Percentiles rank a stretch among this genome's conserved stretches.
These are phyloP conservation scores for Xanthorhoe spadicearia DNA, from an alignment of 2,888 invertebrate species.

Conservation along the genomic window DNA sequence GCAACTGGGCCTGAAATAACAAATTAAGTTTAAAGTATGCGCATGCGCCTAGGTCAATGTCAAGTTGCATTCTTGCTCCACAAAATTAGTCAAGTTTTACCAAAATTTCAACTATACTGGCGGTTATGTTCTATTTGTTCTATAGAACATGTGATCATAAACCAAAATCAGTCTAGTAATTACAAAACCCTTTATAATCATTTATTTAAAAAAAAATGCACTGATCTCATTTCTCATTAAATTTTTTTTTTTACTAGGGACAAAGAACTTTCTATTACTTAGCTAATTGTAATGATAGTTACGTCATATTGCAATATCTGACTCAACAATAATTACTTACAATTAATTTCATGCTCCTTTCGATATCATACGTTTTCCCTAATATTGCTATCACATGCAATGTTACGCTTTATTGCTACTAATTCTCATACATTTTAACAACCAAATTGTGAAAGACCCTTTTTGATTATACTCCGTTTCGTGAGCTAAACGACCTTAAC, in stretches of 20 bases:
- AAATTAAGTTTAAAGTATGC: constrained; percentile 23
- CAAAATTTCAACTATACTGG: background rate
- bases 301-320: no score
- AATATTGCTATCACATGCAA: constrained; percentile 36
- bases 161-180: no score
- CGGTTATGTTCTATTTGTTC: no score
- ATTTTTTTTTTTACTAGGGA: no score
- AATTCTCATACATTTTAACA: constrained; percentile 26
- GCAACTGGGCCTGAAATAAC: constrained; percentile 25
- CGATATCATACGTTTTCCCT: constrained; percentile 35
- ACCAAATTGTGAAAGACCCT: constrained; percentile 14
- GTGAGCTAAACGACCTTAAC: background rate
- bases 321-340: no score
- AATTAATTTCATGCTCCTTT: constrained; percentile 38
- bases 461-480: background rate
- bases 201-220: no score
- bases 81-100: background rate
- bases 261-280: constrained; percentile 1
- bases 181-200: no score
- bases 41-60: constrained; percentile 34
- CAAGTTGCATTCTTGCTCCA: constrained; percentile 27
- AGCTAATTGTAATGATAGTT: constrained; percentile 13
- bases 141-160: no score
- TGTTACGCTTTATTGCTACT: constrained; percentile 28
- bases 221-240: no score